These are phyloP conservation scores for Semnopithecus entellus DNA, from an alignment of 2,113 vertebrate genomes.

Conservation along the genomic window DNA sequence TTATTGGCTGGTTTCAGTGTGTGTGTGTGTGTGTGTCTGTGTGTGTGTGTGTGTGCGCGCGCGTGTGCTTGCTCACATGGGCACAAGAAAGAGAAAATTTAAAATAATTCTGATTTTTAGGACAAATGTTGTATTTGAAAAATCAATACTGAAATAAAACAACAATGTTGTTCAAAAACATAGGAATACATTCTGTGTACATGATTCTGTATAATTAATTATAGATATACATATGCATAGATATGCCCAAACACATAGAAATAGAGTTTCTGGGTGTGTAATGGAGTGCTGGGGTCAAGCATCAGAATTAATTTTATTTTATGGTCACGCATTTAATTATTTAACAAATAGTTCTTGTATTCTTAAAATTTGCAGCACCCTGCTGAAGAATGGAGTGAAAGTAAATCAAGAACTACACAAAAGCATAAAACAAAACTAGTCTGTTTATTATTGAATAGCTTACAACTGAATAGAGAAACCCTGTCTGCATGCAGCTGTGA, in stretches of 20 bases:
- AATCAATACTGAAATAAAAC: neutral
- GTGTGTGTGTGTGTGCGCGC: neutral
- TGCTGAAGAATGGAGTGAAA: neutral
- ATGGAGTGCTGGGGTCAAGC: neutral
- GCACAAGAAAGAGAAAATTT: neutral
- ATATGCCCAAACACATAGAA: neutral
- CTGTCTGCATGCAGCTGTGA: neutral
- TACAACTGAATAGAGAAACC: neutral
- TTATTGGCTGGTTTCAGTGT: conserved; percentile 24
- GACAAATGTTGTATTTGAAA: neutral
- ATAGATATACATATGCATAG: neutral
- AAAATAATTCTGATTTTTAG: neutral
- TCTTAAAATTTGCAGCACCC: neutral
- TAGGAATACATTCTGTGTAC: neutral
- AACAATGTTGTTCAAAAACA: neutral
- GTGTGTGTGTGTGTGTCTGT: neutral
- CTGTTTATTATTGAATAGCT: neutral
- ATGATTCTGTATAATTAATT: neutral
- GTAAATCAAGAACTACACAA: neutral
- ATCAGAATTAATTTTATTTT: neutral
- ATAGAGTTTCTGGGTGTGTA: neutral
- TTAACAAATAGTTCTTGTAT: neutral
- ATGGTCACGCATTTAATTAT: neutral
- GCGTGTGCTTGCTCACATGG: too few relatives aligned
- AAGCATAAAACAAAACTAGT: neutral